Percentiles rank a stretch among this genome's conserved stretches.
phyloP scores from a whole-genome alignment of 2,113 vertebrate species.

The Crocuta crocuta region DNA sequence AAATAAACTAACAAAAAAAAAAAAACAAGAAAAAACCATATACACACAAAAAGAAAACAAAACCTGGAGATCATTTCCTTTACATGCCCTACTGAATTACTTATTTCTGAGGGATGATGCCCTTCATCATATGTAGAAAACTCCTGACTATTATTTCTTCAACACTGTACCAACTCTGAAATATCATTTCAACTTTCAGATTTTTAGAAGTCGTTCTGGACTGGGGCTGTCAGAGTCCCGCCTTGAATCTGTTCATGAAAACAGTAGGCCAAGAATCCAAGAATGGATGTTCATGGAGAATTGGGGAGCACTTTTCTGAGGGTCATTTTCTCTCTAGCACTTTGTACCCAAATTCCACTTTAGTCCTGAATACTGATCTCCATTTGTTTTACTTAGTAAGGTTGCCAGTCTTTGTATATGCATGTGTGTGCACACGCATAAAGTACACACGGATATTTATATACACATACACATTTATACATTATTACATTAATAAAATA shows the following conservation, averaged over 20 bases:
- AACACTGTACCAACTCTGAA: neutral
- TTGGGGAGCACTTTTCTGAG: neutral
- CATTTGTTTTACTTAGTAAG: neutral
- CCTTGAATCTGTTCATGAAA: neutral
- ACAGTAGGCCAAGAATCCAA: neutral
- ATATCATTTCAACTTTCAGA: neutral
- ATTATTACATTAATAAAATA: neutral
- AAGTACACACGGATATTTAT: neutral
- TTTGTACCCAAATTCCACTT: neutral
- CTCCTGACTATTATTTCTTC: neutral
- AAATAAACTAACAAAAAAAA: neutral
- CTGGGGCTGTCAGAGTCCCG: neutral
- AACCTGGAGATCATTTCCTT: neutral
- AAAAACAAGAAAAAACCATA: neutral
- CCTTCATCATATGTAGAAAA: neutral
- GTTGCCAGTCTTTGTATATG: neutral
- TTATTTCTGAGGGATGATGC: neutral
- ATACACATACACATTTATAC: neutral
- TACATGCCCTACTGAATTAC: neutral
- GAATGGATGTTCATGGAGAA: neutral
- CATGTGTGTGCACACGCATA: neutral
- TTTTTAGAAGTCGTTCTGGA: neutral
- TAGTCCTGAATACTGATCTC: neutral
- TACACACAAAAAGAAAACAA: neutral
- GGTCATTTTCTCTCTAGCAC: neutral